phyloP scores from a whole-genome alignment of 2,113 vertebrate species.

The Cynopterus brachyotis region DNA sequence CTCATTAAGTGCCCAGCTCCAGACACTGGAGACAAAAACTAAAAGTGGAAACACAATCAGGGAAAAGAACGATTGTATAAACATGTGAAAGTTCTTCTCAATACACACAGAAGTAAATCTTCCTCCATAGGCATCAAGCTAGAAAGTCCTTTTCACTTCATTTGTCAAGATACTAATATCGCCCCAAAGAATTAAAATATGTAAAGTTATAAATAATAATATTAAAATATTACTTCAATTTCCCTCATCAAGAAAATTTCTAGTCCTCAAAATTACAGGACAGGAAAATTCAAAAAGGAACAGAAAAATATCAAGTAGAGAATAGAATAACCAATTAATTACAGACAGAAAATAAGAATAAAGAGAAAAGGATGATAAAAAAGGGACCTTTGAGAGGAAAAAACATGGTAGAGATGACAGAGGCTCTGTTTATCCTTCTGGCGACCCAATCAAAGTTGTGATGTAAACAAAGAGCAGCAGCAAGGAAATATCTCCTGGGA shows the following conservation, averaged over 20 bases:
- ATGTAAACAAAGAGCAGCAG: too few species aligned
- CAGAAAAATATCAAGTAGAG: neutral
- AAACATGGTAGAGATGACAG: too few species aligned
- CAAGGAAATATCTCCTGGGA: too few species aligned
- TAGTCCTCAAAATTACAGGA: neutral
- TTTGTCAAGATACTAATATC: neutral
- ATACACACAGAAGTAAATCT: neutral
- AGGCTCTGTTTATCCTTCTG: too few species aligned
- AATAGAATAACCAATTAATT: neutral
- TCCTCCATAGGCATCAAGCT: neutral
- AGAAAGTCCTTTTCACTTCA: neutral
- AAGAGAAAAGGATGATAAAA: neutral
- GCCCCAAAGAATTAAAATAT: neutral
- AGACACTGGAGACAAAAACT: neutral
- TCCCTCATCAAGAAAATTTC: neutral
- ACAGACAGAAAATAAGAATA: neutral
- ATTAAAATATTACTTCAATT: neutral
- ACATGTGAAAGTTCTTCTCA: neutral
- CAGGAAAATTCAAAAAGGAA: neutral
- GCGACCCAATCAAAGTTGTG: too few species aligned
- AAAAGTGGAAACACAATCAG: neutral
- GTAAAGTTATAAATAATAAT: neutral
- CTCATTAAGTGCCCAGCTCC: neutral
- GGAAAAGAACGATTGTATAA: neutral
- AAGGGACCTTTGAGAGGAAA: neutral